A percentile compares a stretch with the other conserved stretches of the same genome.
These are phyloP conservation scores for Falco columbarius DNA, from an alignment of 2,797 vertebrate species.

Conservation along the genomic window DNA sequence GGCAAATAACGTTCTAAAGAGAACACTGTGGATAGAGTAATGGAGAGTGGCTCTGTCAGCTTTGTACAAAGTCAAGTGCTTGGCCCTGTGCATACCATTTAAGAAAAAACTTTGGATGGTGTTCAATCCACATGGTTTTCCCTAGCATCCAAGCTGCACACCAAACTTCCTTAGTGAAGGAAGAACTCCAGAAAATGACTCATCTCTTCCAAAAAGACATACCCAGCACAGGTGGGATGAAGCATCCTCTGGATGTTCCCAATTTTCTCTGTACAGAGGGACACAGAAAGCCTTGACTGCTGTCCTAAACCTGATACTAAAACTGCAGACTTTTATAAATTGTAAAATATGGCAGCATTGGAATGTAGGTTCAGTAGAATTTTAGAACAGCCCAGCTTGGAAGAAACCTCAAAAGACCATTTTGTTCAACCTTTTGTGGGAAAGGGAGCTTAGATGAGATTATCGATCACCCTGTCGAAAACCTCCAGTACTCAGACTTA, in stretches of 20 bases:
- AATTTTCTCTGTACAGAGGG: neutral
- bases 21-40: neutral
- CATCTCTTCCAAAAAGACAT: neutral
- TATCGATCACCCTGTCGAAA: neutral
- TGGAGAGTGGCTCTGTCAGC: neutral
- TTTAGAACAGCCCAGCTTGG: neutral
- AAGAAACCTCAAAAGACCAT: neutral
- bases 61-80: accelerated
- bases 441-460: neutral
- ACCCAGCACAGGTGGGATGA: neutral
- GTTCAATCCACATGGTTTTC: neutral
- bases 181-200: neutral
- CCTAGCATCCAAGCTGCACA: neutral
- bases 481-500: neutral
- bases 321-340: neutral
- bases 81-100: neutral
- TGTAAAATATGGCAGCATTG: neutral
- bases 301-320: neutral
- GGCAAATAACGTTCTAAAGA: neutral
- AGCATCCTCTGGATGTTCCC: accelerated
- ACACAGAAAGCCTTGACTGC: neutral
- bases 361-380: neutral
- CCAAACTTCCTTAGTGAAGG: neutral
- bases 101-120: neutral
- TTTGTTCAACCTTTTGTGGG: neutral